Percentiles rank a stretch among this genome's conserved stretches.
These are phyloP conservation scores for Hormiphora californensis DNA, from an alignment of 37 sponge, comb jelly and placozoan genomes.

Conservation along the genomic window DNA sequence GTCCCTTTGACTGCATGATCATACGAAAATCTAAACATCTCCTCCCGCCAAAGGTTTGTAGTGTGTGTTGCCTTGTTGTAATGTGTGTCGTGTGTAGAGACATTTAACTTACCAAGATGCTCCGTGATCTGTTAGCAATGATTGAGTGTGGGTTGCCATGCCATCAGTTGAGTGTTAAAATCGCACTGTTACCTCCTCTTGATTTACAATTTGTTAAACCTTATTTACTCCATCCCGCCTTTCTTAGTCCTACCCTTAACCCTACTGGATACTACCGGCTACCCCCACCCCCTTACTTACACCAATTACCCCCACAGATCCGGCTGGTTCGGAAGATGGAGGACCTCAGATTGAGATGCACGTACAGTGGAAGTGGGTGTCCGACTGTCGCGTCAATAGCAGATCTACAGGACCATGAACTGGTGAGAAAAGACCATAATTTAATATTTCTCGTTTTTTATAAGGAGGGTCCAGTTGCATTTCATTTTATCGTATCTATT, in stretches of 20 bases:
- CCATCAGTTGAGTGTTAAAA: neutral
- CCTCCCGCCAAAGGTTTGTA: conserved; percentile 6
- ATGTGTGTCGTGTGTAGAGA: too few species aligned
- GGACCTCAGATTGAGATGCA: neutral
- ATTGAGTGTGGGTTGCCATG: too few species aligned
- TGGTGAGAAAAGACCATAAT: neutral
- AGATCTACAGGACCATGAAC: conserved; percentile 4
- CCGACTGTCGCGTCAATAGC: neutral
- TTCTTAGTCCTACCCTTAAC: neutral
- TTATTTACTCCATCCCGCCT: neutral
- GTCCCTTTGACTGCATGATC: conserved; percentile 22
- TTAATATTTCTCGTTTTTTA: neutral
- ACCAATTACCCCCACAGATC: too few species aligned
- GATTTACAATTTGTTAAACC: neutral
- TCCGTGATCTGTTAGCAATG: too few species aligned
- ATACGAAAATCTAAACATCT: neutral
- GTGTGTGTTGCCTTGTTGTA: too few species aligned
- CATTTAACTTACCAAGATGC: too few species aligned
- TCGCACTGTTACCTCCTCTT: too few species aligned
- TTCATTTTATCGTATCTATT: neutral
- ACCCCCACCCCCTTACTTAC: too few species aligned
- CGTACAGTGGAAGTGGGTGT: conserved; percentile 42
- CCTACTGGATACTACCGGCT: neutral
- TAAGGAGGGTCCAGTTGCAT: neutral
- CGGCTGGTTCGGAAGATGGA: conserved; percentile 49